phyloP scores from a whole-genome alignment of 1,140 invertebrate genomes.

The Danaus melanippus region DNA sequence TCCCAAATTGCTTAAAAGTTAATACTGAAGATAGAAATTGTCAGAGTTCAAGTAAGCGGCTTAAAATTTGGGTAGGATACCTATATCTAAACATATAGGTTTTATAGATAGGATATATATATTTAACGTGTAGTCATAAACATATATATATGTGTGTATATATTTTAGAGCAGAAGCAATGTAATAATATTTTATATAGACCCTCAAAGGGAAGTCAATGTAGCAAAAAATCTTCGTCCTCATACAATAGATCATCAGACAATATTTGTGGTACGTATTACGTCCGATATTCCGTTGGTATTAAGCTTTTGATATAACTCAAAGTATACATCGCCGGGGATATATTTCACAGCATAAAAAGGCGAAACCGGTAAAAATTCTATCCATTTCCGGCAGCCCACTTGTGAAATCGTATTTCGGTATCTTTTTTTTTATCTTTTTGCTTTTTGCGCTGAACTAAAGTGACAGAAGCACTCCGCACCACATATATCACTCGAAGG shows the following conservation, averaged over 20 bases:
- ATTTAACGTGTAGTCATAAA: no score
- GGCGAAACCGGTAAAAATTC: constrained; percentile 53
- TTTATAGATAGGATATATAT: no score
- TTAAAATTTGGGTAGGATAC: no score
- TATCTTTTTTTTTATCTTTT: constrained; percentile 64
- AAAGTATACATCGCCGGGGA: constrained; percentile 19
- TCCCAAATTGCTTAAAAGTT: no score
- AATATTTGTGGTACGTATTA: neutral
- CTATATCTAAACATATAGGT: no score
- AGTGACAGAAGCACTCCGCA: constrained; percentile 63
- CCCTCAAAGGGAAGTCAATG: no score
- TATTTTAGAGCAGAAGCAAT: no score
- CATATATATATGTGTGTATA: no score
- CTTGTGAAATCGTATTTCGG: constrained; percentile 65
- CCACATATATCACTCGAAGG: constrained; percentile 65
- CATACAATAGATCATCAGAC: neutral
- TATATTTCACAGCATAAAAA: constrained; percentile 60
- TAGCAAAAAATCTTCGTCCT: neutral
- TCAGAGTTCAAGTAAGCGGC: no score
- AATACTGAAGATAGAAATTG: no score
- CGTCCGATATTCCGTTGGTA: constrained; percentile 3
- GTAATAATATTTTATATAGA: no score
- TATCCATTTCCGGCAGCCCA: constrained; percentile 61
- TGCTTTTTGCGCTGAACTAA: constrained; percentile 45
- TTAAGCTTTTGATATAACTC: no score